Percentiles rank a stretch among this genome's conserved stretches.
Conservation (phyloP, 2,113 vertebrate genomes). For the Nycticorax nycticorax region DNA sequence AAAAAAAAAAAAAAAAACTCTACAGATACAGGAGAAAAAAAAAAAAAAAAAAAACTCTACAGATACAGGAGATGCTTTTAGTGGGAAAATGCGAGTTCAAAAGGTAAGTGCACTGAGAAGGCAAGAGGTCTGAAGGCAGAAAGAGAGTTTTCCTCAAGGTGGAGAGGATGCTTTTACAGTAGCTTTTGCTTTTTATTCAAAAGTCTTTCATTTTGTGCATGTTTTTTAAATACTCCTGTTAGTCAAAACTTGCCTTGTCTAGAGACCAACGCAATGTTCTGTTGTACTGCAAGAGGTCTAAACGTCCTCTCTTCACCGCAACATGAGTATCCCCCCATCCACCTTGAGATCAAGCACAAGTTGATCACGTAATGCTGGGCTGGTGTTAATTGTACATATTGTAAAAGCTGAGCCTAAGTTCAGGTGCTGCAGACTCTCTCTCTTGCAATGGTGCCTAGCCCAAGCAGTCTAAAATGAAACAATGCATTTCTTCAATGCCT, state of each 20-base stretch:
- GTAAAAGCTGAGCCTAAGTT: neutral
- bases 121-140: neutral
- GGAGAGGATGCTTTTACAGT: neutral
- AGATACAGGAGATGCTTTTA: neutral
- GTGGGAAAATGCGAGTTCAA: neutral
- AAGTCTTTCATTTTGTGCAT: neutral
- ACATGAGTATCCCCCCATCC: neutral
- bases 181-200: neutral
- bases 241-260: neutral
- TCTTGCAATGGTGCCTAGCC: neutral
- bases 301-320: neutral
- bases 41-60: too few relatives aligned
- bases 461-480: neutral
- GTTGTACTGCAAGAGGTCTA: neutral
- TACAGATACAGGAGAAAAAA: neutral
- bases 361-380: neutral
- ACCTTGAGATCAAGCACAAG: neutral
- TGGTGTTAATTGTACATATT: accelerated
- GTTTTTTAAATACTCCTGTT: neutral
- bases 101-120: neutral
- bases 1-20: too few relatives aligned
- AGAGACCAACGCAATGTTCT: neutral
- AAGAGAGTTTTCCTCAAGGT: neutral
- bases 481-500: neutral
- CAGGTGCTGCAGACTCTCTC: neutral